Evolutionary conservation across 2,113 vertebrate genomes (phyloP).

Genomic region (Neopipo cinnamomea): DNA sequence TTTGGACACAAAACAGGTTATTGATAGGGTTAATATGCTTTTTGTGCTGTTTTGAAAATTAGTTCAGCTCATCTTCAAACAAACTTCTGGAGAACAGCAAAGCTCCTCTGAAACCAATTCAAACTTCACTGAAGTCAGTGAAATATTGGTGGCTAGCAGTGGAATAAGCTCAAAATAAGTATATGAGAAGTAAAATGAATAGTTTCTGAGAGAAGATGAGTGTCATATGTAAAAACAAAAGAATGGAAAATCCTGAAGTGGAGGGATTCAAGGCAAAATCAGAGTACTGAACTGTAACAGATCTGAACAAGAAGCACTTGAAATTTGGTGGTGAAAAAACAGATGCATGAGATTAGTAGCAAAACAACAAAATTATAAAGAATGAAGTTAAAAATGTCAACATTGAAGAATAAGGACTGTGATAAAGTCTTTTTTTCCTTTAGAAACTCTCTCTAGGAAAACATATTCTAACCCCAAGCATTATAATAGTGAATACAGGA

Average conservation of each 20-base stretch:
- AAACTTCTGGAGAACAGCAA: background rate
- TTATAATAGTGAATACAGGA: background rate
- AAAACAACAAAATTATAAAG: background rate
- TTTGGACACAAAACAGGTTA: background rate
- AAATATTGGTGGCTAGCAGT: background rate
- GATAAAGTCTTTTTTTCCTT: background rate
- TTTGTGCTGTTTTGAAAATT: background rate
- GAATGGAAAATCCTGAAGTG: background rate
- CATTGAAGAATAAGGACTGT: background rate
- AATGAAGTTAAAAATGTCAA: background rate
- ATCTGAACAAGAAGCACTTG: background rate
- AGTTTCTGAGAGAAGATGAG: background rate
- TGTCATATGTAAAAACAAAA: background rate
- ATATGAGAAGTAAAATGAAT: background rate
- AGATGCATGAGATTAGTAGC: background rate
- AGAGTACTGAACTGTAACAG: background rate
- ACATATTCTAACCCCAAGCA: background rate
- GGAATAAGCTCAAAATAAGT: background rate
- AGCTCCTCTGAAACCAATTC: background rate
- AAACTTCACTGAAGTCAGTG: background rate
- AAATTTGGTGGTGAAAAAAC: rapidly evolving
- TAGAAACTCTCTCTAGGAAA: background rate
- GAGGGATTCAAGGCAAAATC: background rate
- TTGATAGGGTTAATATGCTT: background rate
- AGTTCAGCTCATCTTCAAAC: background rate